A percentile compares a stretch with the other conserved stretches of the same genome.
phyloP scores from a whole-genome alignment of 2,888 invertebrate genomes.

The Panzeria rudis region DNA sequence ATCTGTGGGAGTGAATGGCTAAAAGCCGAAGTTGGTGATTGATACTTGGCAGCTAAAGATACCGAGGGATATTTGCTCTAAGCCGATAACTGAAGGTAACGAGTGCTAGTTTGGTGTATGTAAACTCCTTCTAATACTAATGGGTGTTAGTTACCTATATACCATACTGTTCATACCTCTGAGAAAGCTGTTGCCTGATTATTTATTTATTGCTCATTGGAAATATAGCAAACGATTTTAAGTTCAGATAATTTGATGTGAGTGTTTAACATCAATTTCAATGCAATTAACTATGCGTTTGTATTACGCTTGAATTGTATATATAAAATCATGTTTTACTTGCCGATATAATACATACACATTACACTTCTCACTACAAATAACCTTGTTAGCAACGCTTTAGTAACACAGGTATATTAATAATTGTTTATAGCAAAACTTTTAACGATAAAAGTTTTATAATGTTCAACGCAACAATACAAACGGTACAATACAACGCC shows the following conservation, averaged over 20 bases:
- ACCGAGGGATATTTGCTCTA: too few species aligned
- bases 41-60: too few species aligned
- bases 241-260: not conserved
- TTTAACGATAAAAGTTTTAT: conserved; percentile 47
- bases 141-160: too few species aligned
- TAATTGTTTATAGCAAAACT: conserved; percentile 49
- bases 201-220: not conserved
- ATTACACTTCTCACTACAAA: conserved; percentile 37
- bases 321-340: not conserved
- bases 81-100: too few species aligned
- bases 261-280: not conserved
- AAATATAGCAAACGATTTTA: not conserved
- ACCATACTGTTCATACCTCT: too few species aligned
- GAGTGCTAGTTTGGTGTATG: too few species aligned
- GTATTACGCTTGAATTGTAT: not conserved
- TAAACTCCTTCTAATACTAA: too few species aligned
- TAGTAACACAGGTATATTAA: conserved; percentile 38
- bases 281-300: not conserved
- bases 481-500: conserved; percentile 8
- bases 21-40: too few species aligned
- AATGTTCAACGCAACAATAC: not conserved
- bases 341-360: not conserved
- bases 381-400: conserved; percentile 52
- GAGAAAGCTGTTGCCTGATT: not conserved
- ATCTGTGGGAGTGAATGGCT: too few species aligned